phyloP scores from a whole-genome alignment of 2,888 invertebrate species.

The Bellardia bayeri region DNA sequence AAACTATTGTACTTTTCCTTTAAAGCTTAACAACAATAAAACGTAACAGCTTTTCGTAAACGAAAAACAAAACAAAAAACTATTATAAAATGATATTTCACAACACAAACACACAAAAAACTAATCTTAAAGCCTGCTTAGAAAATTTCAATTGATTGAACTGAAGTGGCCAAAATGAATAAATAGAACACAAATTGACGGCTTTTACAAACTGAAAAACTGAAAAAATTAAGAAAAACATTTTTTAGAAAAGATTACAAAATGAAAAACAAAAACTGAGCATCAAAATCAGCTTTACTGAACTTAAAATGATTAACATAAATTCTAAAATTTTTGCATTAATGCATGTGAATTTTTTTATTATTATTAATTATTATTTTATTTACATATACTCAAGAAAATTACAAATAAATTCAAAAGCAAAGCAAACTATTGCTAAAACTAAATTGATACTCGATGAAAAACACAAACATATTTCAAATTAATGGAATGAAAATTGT shows the following conservation, averaged over 20 bases:
- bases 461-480: conserved; percentile 25
- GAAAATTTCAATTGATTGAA: conserved; percentile 12
- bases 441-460: conserved; percentile 27
- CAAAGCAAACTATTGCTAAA: conserved; percentile 48
- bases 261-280: conserved; percentile 51
- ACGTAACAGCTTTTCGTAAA: conserved; percentile 65
- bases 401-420: background rate
- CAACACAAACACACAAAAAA: conserved; percentile 9
- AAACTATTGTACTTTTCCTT: conserved; percentile 56
- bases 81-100: conserved; percentile 6
- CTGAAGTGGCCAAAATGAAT: background rate
- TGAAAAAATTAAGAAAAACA: background rate
- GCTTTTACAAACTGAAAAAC: conserved; percentile 28
- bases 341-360: conserved; percentile 66
- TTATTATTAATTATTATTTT: conserved; percentile 57
- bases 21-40: conserved; percentile 58
- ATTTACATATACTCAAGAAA: conserved; percentile 59
- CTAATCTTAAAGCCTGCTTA: conserved; percentile 50
- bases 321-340: conserved; percentile 74
- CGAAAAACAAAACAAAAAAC: conserved; percentile 20
- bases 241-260: background rate
- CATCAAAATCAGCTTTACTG: conserved; percentile 70
- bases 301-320: conserved; percentile 72
- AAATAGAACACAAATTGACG: conserved; percentile 16
- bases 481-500: conserved; percentile 10